A percentile compares a stretch with the other conserved stretches of the same genome.
Conservation (phyloP, 1,140 invertebrate species). For the Propsilocerus akamusi region DNA sequence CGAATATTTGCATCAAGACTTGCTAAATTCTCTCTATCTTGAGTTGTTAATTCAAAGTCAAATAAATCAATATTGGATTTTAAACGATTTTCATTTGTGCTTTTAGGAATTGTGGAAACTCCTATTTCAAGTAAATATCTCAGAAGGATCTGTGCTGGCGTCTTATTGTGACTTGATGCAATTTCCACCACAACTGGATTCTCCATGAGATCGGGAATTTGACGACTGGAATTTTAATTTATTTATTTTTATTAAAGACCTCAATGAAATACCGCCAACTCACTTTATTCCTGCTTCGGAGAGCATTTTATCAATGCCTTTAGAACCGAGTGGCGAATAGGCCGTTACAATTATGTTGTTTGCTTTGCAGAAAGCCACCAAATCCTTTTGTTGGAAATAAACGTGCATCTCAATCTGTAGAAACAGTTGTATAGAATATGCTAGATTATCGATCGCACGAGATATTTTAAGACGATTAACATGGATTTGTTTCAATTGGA, state of each 20-base stretch:
- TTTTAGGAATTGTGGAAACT: slow-evolving; percentile 69
- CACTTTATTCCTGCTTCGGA: slow-evolving; percentile 23
- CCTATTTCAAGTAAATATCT: slow-evolving; percentile 53
- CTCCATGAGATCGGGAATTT: slow-evolving; percentile 44
- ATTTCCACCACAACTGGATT: slow-evolving; percentile 47
- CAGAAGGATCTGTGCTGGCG: slow-evolving; percentile 59
- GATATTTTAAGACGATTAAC: slow-evolving; percentile 1
- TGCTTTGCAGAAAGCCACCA: slow-evolving; percentile 52
- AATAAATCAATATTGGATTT: slow-evolving; percentile 42
- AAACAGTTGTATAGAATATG: slow-evolving; percentile 4
- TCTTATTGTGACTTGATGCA: slow-evolving; percentile 44
- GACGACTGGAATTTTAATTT: slow-evolving; percentile 6
- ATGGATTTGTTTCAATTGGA: background rate
- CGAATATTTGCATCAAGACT: slow-evolving; percentile 40
- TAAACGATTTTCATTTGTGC: slow-evolving; percentile 48
- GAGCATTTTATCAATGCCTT: slow-evolving; percentile 32
- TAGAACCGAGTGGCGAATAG: slow-evolving; percentile 66
- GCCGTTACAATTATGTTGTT: slow-evolving; percentile 58
- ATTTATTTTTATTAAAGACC: background rate
- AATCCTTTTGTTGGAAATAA: slow-evolving; percentile 57
- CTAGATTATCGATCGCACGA: slow-evolving; percentile 6
- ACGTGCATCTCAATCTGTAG: slow-evolving; percentile 63
- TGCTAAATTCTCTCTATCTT: slow-evolving; percentile 32
- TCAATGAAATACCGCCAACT: slow-evolving; percentile 11
- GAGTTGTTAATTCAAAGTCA: slow-evolving; percentile 33